Evolutionary conservation across 2,888 invertebrate species (phyloP), one percentile per base, ranked within the genome.

Genomic region (Eristalinus aeneus): DNA sequence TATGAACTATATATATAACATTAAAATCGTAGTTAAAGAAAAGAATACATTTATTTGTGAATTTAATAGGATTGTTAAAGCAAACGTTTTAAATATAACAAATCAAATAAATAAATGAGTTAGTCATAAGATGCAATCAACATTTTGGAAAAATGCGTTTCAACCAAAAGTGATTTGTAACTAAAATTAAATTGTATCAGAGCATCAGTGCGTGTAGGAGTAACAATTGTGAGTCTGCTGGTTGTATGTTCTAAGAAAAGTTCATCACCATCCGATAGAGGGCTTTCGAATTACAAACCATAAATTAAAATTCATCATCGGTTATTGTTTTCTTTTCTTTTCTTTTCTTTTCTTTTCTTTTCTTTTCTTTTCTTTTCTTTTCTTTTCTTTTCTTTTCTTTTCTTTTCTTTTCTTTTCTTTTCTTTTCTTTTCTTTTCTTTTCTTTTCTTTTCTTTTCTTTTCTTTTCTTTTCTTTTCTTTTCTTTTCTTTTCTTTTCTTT

Each of bases 21-120:
- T 65, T 77, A 27, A 69, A 65, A 65, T 54, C 32, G 68, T 74
- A 65, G 46, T 65, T 74, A 60, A 74, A 39, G 22, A 22, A 53
- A 76, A 64, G 22, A 31, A 32, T 39, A 39, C 1, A 53, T 2
- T 56, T 23, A 56, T 23, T 12, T 23, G 12, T 56, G 23, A 56
- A 22, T 27, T 11, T 11, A 56, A 56, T 23, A 63, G 60, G 31
- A 60, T 56, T 69, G 23, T 58, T 69, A 58, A 69, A 16, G 16
- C 46, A 53, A 53, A 11, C 20, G 46, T 46, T 32, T 61, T 60
- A 34, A 54, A 32, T 12, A 46, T 36, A 23, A 8, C 46, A 46
- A 46, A 46, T 16, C 8, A 46, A 46, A 6, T 16, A 46, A 16
- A 16, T 8, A 27, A 6, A 46, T 16, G 16, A 46, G n/a, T 16